A percentile compares a stretch with the other conserved stretches of the same genome.
Conservation (phyloP, 2,888 invertebrate species). For the Gisinianus flammeolus region DNA sequence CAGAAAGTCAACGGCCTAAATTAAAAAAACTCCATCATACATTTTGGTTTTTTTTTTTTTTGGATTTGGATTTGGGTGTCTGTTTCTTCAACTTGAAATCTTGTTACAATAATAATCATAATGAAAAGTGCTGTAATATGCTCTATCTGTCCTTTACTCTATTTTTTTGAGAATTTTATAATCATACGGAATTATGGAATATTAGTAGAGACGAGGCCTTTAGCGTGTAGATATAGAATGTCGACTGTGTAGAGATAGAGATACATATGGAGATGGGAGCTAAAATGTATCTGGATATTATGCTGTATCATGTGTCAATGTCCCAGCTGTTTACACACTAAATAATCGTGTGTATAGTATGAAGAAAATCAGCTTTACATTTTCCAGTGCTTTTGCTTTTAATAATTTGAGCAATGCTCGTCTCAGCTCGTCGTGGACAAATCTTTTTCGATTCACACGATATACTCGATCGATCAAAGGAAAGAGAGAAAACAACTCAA, state of each 20-base stretch:
- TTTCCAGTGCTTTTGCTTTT: constrained; percentile 4
- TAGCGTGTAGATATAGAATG: too few species aligned
- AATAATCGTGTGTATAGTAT: neutral
- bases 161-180: neutral
- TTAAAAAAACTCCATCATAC: constrained; percentile 5
- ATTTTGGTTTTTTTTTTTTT: too few species aligned
- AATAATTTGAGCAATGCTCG: constrained; percentile 6
- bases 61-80: too few species aligned
- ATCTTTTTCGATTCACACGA: constrained; percentile 23
- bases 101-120: too few species aligned
- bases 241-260: too few species aligned
- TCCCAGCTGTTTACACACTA: constrained; percentile 22
- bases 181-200: neutral
- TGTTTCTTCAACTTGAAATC: too few species aligned
- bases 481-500: neutral
- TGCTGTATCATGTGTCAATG: constrained; percentile 19
- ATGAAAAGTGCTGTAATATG: too few species aligned
- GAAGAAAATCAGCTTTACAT: neutral
- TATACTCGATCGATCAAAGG: constrained; percentile 26
- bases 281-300: neutral
- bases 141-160: neutral
- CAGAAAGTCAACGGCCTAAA: constrained; percentile 6
- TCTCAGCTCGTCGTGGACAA: constrained; percentile 4
- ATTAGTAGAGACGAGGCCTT: too few species aligned
- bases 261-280: too few species aligned